Evolutionary conservation across 2,797 vertebrate species (phyloP).

Genomic region (Tiaroga cobitis): DNA sequence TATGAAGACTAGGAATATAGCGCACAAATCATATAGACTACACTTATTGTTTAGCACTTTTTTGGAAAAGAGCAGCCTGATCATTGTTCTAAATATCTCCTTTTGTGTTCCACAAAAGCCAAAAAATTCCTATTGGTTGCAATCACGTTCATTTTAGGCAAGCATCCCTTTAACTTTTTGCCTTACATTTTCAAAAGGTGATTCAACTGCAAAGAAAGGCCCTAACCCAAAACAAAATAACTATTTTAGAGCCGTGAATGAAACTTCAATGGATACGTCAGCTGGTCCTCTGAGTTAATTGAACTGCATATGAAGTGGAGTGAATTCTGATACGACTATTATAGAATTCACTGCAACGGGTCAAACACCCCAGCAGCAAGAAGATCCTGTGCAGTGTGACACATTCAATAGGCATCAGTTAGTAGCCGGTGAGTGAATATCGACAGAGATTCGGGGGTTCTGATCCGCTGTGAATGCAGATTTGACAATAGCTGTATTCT

Average conservation of each 20-base stretch:
- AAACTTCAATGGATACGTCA: neutral
- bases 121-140: neutral
- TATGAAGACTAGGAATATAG: neutral
- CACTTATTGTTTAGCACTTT: neutral
- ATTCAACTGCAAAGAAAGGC: neutral
- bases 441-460: slow-evolving; percentile 35
- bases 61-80: neutral
- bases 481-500: slow-evolving; percentile 39
- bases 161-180: neutral
- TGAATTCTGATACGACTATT: slow-evolving; percentile 36
- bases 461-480: slow-evolving; percentile 42
- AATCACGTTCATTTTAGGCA: neutral
- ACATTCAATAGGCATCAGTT: slow-evolving; percentile 46
- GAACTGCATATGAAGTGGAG: slow-evolving; percentile 23
- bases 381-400: slow-evolving; percentile 34
- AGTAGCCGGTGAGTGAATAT: slow-evolving; percentile 37
- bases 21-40: neutral
- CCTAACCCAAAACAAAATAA: slow-evolving; percentile 7
- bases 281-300: slow-evolving; percentile 19
- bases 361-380: slow-evolving; percentile 22
- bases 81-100: neutral
- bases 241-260: slow-evolving; percentile 7
- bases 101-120: neutral
- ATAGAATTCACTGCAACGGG: slow-evolving; percentile 26
- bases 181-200: neutral